These are phyloP conservation scores for Drosophila barbarae DNA, from an alignment of 2,888 invertebrate genomes.

Conservation along the genomic window DNA sequence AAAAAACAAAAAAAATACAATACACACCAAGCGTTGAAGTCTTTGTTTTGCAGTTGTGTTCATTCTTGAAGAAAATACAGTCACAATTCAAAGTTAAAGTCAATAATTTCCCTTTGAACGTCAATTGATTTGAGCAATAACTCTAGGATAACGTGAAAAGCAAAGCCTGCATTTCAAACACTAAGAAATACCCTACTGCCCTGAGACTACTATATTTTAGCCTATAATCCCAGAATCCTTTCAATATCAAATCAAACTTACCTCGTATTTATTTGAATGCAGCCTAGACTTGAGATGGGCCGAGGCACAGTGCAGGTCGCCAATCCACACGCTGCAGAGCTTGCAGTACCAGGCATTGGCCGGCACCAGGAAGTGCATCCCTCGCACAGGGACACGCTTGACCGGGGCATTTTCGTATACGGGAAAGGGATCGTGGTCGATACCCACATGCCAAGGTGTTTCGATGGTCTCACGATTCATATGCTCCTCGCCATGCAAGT, in stretches of 20 bases:
- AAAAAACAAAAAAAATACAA: neutral
- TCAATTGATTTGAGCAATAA: neutral
- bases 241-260: constrained; percentile 80
- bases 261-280: constrained; percentile 90
- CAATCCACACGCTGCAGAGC: constrained; percentile 92
- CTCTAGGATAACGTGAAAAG: neutral
- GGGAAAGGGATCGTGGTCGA: constrained; percentile 82
- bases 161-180: neutral
- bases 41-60: too few species aligned
- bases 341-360: constrained; percentile 95
- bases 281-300: constrained; percentile 89
- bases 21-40: neutral
- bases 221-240: neutral
- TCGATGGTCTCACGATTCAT: constrained; percentile 80
- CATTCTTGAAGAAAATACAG: neutral
- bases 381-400: constrained; percentile 91
- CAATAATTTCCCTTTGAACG: neutral
- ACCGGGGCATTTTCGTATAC: constrained; percentile 85
- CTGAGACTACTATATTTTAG: neutral
- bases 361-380: constrained; percentile 92
- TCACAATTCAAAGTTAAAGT: neutral
- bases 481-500: constrained; percentile 89
- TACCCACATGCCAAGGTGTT: constrained; percentile 78
- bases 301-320: constrained; percentile 92
- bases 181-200: neutral